Conservation (phyloP, 2,797 vertebrate species). For the Muscicapa comitata region DNA sequence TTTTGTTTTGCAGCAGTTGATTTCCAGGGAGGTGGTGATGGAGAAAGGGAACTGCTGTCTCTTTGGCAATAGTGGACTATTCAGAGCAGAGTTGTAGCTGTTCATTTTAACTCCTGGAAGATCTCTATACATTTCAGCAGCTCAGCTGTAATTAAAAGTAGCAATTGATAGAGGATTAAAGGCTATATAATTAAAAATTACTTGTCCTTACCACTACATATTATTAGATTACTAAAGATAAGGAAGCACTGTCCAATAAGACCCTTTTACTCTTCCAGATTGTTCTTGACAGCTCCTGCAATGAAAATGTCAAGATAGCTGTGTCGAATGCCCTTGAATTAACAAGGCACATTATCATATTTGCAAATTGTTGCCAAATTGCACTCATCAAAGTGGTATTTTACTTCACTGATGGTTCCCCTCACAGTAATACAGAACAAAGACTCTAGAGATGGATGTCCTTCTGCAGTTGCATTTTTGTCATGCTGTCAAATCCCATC, state of each 20-base stretch:
- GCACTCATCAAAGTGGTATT: not conserved
- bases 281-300: not conserved
- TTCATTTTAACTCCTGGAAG: not conserved
- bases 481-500: not conserved
- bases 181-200: not conserved
- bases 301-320: slow-evolving; percentile 33
- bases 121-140: not conserved
- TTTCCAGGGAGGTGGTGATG: not conserved
- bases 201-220: not conserved
- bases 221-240: not conserved
- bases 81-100: not conserved
- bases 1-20: not conserved
- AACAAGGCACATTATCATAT: not conserved
- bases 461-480: not conserved
- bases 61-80: not conserved
- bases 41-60: not conserved
- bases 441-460: not conserved
- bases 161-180: not conserved
- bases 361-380: slow-evolving; percentile 7
- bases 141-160: not conserved
- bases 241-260: not conserved
- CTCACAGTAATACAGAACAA: not conserved
- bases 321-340: not conserved
- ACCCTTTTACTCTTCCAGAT: not conserved
- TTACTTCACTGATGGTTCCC: not conserved